Percentiles rank a stretch among this genome's conserved stretches.
These are phyloP conservation scores for Apamea sordens DNA, from an alignment of 2,888 invertebrate species.

Conservation along the genomic window DNA sequence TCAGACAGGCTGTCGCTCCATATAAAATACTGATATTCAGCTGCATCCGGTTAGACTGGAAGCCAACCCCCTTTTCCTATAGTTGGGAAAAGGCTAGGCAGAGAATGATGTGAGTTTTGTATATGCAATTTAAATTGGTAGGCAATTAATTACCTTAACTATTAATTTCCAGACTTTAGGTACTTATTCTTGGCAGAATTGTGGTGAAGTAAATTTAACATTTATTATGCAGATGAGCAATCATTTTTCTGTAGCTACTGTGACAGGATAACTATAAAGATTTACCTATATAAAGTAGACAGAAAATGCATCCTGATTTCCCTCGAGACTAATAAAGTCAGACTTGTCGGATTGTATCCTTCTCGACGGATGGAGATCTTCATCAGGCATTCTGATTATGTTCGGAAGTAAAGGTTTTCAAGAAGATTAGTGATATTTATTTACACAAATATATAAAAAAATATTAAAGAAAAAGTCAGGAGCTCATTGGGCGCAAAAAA, in stretches of 20 bases:
- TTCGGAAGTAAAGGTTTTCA: neutral
- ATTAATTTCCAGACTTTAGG: no score
- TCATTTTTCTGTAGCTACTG: neutral
- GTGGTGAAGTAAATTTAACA: neutral
- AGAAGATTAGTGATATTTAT: neutral
- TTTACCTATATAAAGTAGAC: neutral
- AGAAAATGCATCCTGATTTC: constrained; percentile 27
- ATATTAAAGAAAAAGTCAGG: no score
- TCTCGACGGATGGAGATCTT: neutral
- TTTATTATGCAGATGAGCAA: constrained; percentile 4
- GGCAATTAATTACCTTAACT: no score
- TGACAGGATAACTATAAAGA: neutral
- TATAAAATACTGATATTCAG: no score
- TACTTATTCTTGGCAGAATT: neutral
- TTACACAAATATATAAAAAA: no score
- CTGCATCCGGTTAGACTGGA: no score
- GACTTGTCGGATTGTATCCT: constrained; percentile 4
- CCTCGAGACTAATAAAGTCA: constrained; percentile 14
- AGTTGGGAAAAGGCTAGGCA: no score
- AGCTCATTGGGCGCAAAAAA: no score
- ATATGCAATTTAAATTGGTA: no score
- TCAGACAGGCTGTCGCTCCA: no score
- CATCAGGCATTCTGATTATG: neutral
- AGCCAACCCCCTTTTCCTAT: no score
- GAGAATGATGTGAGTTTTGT: no score